Percentiles rank a stretch among this genome's conserved stretches.
Evolutionary conservation across 2,888 invertebrate species (phyloP).

Genomic region (Ptilodon capucinus): DNA sequence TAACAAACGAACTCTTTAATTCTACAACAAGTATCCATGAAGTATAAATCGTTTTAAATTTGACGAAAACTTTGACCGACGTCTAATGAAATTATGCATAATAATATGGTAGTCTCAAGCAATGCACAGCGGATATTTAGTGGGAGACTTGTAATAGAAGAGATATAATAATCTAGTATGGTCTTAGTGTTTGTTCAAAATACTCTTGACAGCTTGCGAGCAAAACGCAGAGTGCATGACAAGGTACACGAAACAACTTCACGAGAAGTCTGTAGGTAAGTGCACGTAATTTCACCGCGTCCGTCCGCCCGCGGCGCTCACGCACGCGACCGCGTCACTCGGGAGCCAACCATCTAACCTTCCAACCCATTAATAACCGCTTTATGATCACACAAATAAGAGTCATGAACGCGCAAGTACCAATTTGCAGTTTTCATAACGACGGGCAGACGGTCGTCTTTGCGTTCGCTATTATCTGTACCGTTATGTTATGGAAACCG

Average conservation of each 20-base stretch:
- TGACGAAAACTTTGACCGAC: no score
- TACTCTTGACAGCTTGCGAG: no score
- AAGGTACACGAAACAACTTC: conserved; percentile 59
- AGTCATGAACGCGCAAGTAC: conserved; percentile 20
- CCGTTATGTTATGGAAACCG: conserved; percentile 70
- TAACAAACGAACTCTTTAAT: no score
- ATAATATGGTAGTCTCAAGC: no score
- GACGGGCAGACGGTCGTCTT: conserved; percentile 47
- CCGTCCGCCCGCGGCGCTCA: conserved; percentile 69
- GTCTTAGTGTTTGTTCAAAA: no score
- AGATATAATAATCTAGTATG: no score
- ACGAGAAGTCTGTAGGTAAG: conserved; percentile 64
- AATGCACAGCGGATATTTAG: no score
- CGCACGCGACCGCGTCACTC: conserved; percentile 71
- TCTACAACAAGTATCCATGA: no score
- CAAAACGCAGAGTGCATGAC: conserved; percentile 40
- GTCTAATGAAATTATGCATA: no score
- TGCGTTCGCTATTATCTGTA: conserved; percentile 56
- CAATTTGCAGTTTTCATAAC: conserved; percentile 33
- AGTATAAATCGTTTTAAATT: no score
- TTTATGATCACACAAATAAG: conserved; percentile 35
- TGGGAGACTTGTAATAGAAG: no score
- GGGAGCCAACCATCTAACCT: conserved; percentile 46
- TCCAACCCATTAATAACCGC: conserved; percentile 39
- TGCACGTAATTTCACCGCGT: conserved; percentile 74